These are phyloP conservation scores for Stratiomys singularior DNA, from an alignment of 2,888 invertebrate species.

Conservation along the genomic window DNA sequence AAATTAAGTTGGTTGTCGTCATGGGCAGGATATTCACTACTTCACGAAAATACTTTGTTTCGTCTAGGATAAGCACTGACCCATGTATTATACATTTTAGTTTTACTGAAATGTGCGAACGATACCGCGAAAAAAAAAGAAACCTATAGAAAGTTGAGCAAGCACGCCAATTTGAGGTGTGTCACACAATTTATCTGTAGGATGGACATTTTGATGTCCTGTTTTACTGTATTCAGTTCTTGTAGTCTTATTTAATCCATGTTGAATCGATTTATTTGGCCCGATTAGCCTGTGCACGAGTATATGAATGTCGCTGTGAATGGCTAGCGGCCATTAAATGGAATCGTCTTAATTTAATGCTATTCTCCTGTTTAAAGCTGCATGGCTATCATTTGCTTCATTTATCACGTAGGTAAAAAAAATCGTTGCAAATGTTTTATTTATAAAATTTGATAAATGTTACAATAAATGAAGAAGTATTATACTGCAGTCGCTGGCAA, in stretches of 20 bases:
- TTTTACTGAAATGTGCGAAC: constrained; percentile 19
- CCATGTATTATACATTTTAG: background rate
- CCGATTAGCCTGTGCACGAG: no score
- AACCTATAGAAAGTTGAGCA: background rate
- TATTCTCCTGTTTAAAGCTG: no score
- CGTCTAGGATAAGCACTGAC: background rate
- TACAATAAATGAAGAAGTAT: no score
- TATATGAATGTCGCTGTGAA: no score
- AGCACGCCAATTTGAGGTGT: constrained; percentile 41
- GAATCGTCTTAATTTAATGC: no score
- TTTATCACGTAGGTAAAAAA: no score
- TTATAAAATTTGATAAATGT: no score
- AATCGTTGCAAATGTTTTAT: no score
- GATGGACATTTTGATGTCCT: constrained; percentile 22
- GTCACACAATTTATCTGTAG: constrained; percentile 20
- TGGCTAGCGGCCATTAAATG: no score
- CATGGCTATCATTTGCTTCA: no score
- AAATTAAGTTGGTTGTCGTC: background rate
- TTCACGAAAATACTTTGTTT: background rate
- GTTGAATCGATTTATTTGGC: constrained; percentile 25
- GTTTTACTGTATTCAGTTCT: background rate
- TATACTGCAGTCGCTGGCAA: no score
- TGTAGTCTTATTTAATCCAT: constrained; percentile 21
- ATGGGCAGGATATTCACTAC: background rate
- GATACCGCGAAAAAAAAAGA: constrained; percentile 24